Evolutionary conservation across 2,113 vertebrate species (phyloP).

Genomic region (Ctenomys sociabilis): DNA sequence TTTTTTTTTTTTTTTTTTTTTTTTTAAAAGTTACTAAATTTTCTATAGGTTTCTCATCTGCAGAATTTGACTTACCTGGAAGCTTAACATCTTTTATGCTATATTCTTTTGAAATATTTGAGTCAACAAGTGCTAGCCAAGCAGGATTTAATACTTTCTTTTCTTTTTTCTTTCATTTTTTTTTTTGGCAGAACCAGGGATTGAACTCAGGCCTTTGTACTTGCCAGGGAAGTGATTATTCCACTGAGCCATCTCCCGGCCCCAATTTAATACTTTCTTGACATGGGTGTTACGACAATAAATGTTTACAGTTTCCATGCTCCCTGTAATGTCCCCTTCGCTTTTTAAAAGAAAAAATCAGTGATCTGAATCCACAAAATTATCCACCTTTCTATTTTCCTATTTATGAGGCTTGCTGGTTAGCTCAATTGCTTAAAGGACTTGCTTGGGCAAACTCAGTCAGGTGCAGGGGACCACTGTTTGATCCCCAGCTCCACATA

Average conservation of each 20-base stretch:
- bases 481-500: too few species aligned
- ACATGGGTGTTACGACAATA: not conserved
- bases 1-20: too few species aligned
- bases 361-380: not conserved
- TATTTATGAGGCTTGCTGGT: not conserved
- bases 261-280: not conserved
- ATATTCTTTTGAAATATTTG: not conserved
- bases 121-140: not conserved
- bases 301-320: not conserved
- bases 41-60: not conserved
- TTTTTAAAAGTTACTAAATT: not conserved
- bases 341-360: not conserved
- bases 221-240: too few species aligned
- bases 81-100: not conserved
- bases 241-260: too few species aligned
- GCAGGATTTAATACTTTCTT: not conserved
- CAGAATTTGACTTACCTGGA: not conserved
- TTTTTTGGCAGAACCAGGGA: too few species aligned
- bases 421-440: too few species aligned
- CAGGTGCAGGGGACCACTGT: too few species aligned
- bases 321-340: not conserved
- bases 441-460: too few species aligned
- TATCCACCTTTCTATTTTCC: not conserved
- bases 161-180: too few species aligned
- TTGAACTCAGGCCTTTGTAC: too few species aligned